phyloP scores from a whole-genome alignment of 2,113 vertebrate genomes.

The Colistium nudipinnis region DNA sequence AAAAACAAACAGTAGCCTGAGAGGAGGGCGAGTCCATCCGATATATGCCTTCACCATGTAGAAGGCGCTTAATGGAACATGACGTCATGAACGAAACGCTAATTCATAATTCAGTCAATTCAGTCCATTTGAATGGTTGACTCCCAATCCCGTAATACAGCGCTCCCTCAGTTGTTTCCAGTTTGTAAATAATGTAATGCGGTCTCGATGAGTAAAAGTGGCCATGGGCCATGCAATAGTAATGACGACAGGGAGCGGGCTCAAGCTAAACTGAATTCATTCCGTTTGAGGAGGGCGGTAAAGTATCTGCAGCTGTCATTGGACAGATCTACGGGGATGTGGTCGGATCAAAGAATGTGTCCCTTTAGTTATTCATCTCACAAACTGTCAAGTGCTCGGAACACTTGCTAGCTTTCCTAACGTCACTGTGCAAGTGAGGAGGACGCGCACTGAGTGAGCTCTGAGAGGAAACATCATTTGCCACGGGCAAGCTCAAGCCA shows the following conservation, averaged over 20 bases:
- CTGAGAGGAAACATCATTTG: conserved; percentile 30
- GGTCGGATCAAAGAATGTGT: conserved; percentile 68
- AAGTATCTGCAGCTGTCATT: conserved; percentile 80
- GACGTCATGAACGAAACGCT: conserved; percentile 56
- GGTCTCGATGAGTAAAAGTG: conserved; percentile 74
- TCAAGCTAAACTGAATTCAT: conserved; percentile 77
- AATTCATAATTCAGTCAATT: conserved; percentile 78
- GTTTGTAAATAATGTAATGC: conserved; percentile 83
- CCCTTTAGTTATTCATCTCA: conserved; percentile 78
- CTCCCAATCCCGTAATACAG: conserved; percentile 68
- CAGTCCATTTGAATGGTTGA: conserved; percentile 68
- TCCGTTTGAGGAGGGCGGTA: conserved; percentile 80
- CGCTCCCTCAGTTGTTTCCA: conserved; percentile 74
- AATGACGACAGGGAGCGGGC: conserved; percentile 77
- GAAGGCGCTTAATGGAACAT: conserved; percentile 55
- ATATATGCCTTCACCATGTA: conserved; percentile 41
- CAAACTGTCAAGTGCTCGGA: conserved; percentile 68
- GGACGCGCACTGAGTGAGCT: conserved; percentile 32
- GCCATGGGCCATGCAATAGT: conserved; percentile 80
- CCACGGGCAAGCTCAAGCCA: conserved; percentile 7
- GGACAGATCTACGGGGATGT: conserved; percentile 71
- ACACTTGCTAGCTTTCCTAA: conserved; percentile 61
- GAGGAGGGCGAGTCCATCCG: conserved; percentile 31
- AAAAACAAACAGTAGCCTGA: conserved; percentile 49
- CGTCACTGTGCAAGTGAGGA: conserved; percentile 36